Evolutionary conservation across 2,888 invertebrate genomes (phyloP), one percentile per base, ranked within the genome.

Genomic region (Iphiclides podalirius): DNA sequence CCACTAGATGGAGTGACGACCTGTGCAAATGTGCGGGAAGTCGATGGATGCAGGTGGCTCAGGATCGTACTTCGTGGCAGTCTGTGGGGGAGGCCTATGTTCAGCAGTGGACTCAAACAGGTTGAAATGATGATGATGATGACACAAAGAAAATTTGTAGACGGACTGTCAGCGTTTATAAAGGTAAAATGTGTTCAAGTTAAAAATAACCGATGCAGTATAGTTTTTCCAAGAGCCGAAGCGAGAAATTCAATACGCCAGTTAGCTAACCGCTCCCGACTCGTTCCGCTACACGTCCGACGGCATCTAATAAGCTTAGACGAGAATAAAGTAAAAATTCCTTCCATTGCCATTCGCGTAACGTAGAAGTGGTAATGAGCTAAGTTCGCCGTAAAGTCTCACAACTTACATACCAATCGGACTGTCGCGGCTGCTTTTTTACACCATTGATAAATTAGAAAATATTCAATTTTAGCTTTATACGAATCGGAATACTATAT

Each of bases 321-420:
- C 72, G 67, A 38, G 48, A 73, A 78, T 73, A 73, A 78, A 81
- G 80, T 81, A 81, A 86, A 84, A 85, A 85, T 81, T 78, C 70
- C 58, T 65, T 61, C 67, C 73, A 86, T 87, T 88, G 83, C 85
- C 79, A 88, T 87, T 86, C 87, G 59, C 55, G 46, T 50, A 60
- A 71, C 86, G 86, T 76, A 69, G 66, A 66, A 63, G 67, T 76
- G 76, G 87, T 87, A 86, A 87, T 88, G 87, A 88, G 86, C 83
- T 85, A 87, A 88, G 85, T 88, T 88, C 78, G 75, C 79, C 70
- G 83, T 84, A 81, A 83, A 78, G 78, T 77, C 78, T 70, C 79
- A 79, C 79, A 79, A 84, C 87, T 83, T 87, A 86, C 87, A 86
- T 86, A 86, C 83, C 84, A 84, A 86, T 85, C 78, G 78, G 69